A percentile compares a stretch with the other conserved stretches of the same genome.
Conservation (phyloP, 2,113 vertebrate genomes). For the Diphyllodes magnificus region DNA sequence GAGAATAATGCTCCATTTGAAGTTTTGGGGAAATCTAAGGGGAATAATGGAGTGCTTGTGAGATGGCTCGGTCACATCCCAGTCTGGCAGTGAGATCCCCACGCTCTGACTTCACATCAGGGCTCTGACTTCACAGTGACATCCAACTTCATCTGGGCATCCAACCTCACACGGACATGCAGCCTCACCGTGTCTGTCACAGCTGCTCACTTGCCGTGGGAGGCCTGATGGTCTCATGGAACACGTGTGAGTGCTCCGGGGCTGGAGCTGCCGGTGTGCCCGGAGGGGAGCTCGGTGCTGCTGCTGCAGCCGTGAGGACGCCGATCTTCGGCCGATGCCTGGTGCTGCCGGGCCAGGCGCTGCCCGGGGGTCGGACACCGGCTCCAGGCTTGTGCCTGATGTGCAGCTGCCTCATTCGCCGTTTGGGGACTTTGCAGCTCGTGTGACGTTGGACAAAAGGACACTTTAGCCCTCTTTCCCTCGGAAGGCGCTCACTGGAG, state of each 20-base stretch:
- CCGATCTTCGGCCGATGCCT: fast-evolving
- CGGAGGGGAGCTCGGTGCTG: fast-evolving
- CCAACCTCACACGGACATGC: fast-evolving
- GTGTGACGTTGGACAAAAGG: neutral
- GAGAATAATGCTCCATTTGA: neutral
- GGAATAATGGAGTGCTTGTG: fast-evolving
- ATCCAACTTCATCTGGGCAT: fast-evolving
- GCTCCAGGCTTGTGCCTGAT: fast-evolving
- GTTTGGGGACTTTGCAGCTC: fast-evolving
- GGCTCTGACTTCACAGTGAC: neutral
- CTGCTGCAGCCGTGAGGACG: neutral
- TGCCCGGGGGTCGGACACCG: fast-evolving
- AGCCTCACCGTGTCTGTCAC: fast-evolving
- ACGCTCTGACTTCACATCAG: fast-evolving
- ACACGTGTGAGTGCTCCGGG: fast-evolving
- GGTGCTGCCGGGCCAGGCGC: neutral
- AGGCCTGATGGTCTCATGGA: fast-evolving
- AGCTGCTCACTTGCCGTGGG: fast-evolving
- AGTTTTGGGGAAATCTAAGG: neutral
- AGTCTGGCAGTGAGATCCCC: fast-evolving
- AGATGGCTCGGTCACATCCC: fast-evolving
- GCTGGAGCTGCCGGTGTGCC: neutral
- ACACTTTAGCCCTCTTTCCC: too few species aligned
- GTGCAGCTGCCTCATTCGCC: neutral
- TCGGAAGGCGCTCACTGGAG: fast-evolving